phyloP scores from a whole-genome alignment of 2,797 vertebrate species.

The Tapera naevia region DNA sequence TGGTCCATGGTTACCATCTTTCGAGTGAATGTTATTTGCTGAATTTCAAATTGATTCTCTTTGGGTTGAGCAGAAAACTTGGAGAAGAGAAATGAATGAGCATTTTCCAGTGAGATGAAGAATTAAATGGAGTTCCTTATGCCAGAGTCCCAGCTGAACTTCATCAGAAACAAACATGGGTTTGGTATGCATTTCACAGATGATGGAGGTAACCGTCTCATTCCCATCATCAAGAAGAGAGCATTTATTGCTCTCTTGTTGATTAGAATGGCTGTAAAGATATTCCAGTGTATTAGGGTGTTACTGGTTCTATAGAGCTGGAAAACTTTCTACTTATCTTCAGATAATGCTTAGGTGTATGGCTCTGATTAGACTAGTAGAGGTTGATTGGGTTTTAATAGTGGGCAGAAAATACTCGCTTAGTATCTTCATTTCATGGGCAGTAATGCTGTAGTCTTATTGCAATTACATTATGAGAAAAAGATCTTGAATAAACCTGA shows the following conservation, averaged over 20 bases:
- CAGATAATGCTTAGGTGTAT: not conserved
- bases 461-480: slow-evolving; percentile 1
- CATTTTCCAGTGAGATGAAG: not conserved
- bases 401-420: not conserved
- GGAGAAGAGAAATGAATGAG: slow-evolving; percentile 9
- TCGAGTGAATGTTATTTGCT: not conserved
- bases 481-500: not conserved
- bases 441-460: not conserved
- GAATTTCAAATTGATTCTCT: slow-evolving; percentile 41
- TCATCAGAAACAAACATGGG: slow-evolving; percentile 7
- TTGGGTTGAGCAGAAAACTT: slow-evolving; percentile 29
- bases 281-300: not conserved
- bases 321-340: not conserved
- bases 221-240: slow-evolving; percentile 23
- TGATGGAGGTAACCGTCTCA: not conserved
- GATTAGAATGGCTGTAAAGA: not conserved
- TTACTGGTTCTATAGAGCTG: not conserved
- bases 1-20: not conserved
- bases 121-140: slow-evolving; percentile 12
- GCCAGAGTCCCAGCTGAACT: slow-evolving; percentile 20
- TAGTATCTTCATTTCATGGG: not conserved
- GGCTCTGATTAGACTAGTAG: not conserved
- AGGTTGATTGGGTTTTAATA: not conserved
- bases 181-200: slow-evolving; percentile 35
- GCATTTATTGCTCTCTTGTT: not conserved